These are phyloP conservation scores for Cassiopea xamachana DNA, from an alignment of 30 jellyfish, hydroid and myxozoan species.

Conservation along the genomic window DNA sequence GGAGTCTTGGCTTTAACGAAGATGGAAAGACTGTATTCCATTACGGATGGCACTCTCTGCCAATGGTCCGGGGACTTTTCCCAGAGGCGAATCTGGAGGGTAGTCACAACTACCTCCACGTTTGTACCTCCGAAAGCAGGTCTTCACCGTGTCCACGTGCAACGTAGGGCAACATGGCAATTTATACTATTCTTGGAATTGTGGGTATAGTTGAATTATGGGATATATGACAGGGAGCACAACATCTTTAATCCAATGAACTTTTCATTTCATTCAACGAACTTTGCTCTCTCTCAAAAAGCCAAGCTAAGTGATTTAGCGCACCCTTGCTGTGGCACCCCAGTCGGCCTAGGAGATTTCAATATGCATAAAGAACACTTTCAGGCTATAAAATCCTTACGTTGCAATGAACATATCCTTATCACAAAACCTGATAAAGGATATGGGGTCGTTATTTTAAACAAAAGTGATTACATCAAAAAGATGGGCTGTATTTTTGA, in stretches of 20 bases:
- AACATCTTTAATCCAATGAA: neutral
- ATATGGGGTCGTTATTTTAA: too few species aligned
- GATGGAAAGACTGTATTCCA: constrained; percentile 64
- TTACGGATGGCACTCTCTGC: constrained; percentile 86
- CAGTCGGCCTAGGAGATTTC: too few species aligned
- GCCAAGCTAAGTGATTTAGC: too few species aligned
- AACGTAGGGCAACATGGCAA: neutral
- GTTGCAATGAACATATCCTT: too few species aligned
- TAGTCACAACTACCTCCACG: constrained; percentile 43
- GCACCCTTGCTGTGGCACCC: too few species aligned
- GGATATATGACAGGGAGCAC: constrained; percentile 21
- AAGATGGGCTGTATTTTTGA: too few species aligned
- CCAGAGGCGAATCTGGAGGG: constrained; percentile 79
- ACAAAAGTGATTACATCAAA: too few species aligned
- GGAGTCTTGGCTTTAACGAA: constrained; percentile 94
- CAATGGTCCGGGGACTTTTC: constrained; percentile 98
- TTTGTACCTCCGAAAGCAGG: constrained; percentile 81
- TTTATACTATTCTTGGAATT: neutral
- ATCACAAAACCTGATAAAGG: too few species aligned
- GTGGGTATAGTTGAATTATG: constrained; percentile 32
- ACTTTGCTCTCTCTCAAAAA: too few species aligned
- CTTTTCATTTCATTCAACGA: too few species aligned
- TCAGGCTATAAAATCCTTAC: too few species aligned
- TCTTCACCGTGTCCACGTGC: constrained; percentile 95
- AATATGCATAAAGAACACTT: too few species aligned